Evolutionary conservation across 2,797 vertebrate genomes (phyloP).

Genomic region (Pyrrhura leucotis): DNA sequence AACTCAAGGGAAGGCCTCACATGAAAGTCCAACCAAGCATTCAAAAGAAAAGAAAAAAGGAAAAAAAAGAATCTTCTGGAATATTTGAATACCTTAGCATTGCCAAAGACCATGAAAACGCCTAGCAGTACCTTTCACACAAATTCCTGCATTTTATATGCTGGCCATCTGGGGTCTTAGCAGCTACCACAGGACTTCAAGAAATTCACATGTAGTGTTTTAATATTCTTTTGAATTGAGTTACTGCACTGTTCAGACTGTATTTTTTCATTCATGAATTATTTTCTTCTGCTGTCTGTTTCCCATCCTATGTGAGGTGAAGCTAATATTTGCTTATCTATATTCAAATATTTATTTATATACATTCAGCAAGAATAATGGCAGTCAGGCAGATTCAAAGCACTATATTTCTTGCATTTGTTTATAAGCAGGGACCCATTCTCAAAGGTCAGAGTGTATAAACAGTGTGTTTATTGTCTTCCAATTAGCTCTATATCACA

Average conservation of each 20-base stretch:
- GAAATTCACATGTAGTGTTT: constrained; percentile 16
- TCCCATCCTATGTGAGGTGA: background rate
- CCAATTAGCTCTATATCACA: background rate
- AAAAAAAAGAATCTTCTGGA: background rate
- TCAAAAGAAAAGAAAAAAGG: background rate
- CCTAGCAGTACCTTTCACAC: background rate
- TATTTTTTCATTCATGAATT: constrained; percentile 38
- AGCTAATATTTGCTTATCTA: constrained; percentile 37
- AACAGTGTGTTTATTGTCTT: background rate
- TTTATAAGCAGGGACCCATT: background rate
- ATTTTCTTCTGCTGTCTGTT: constrained; percentile 31
- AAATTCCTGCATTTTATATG: background rate
- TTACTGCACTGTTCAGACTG: background rate
- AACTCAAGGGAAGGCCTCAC: background rate
- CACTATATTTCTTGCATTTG: background rate
- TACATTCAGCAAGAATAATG: background rate
- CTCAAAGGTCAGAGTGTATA: background rate
- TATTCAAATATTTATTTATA: constrained; percentile 44
- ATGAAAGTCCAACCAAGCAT: background rate
- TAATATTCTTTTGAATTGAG: background rate
- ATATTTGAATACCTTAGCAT: background rate
- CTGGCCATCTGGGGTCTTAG: background rate
- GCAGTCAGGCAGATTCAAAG: background rate
- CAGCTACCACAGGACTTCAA: background rate
- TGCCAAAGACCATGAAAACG: background rate